These are phyloP conservation scores for Lathamus discolor DNA, from an alignment of 2,113 vertebrate species.

Conservation along the genomic window DNA sequence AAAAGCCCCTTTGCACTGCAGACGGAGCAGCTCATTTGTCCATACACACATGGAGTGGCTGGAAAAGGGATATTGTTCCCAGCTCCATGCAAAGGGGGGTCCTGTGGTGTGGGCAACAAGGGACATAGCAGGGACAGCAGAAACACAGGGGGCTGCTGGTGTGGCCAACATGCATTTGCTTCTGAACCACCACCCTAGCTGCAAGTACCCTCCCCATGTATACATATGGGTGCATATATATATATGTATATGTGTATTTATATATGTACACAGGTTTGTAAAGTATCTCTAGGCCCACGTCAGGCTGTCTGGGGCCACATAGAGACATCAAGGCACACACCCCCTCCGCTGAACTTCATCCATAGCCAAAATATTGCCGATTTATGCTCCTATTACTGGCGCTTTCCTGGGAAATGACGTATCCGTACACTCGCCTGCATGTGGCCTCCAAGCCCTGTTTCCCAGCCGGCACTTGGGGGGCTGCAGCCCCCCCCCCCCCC, in stretches of 20 bases:
- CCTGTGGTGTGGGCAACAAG: neutral
- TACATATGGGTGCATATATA: neutral
- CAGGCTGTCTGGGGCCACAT: neutral
- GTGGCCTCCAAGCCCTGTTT: neutral
- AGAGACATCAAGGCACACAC: neutral
- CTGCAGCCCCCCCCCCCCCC: neutral
- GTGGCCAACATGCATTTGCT: rapidly evolving
- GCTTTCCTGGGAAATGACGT: neutral
- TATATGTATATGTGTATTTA: neutral
- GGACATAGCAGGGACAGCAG: neutral
- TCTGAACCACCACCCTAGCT: rapidly evolving
- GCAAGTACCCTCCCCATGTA: rapidly evolving
- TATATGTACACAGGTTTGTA: rapidly evolving
- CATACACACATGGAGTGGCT: neutral
- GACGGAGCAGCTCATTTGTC: neutral
- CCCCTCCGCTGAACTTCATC: neutral
- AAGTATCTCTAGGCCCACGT: rapidly evolving
- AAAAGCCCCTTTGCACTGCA: neutral
- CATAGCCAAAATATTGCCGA: neutral
- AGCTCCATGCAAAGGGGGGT: neutral
- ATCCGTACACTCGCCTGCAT: neutral
- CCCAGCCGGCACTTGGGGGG: neutral
- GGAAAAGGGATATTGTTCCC: neutral
- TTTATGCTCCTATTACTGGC: neutral
- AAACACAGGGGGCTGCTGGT: rapidly evolving